These are phyloP conservation scores for Enhydra lutris DNA, from an alignment of 2,113 vertebrate species.

Conservation along the genomic window DNA sequence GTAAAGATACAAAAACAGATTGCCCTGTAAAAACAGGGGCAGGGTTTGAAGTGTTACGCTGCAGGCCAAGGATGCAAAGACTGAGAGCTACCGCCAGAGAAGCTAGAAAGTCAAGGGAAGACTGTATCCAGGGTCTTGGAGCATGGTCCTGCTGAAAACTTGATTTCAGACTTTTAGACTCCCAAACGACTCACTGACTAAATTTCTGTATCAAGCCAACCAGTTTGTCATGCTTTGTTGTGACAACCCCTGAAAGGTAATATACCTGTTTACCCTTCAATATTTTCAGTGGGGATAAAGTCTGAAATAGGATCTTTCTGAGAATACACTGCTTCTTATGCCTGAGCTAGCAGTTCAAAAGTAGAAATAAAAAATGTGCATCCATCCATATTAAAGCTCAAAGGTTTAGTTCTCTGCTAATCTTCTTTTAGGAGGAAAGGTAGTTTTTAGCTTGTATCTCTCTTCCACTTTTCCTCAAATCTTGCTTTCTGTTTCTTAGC, in stretches of 20 bases:
- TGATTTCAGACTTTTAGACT: neutral
- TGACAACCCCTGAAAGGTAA: neutral
- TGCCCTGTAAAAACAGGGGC: neutral
- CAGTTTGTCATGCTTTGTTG: neutral
- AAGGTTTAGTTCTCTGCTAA: neutral
- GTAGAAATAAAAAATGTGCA: neutral
- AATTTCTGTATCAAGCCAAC: neutral
- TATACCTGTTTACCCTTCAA: neutral
- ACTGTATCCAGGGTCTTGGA: neutral
- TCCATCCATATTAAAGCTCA: neutral
- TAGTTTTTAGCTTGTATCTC: neutral
- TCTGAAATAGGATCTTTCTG: neutral
- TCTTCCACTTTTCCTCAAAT: neutral
- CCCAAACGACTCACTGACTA: neutral
- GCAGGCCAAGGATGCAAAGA: neutral
- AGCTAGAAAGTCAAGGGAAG: neutral
- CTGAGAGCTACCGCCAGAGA: neutral
- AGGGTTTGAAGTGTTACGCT: neutral
- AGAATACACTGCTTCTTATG: neutral
- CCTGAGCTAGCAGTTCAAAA: neutral
- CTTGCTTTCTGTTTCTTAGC: neutral
- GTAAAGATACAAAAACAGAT: neutral
- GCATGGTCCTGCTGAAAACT: accelerated
- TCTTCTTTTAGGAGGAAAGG: neutral
- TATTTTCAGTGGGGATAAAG: neutral